Percentiles rank a stretch among this genome's conserved stretches.
phyloP scores from a whole-genome alignment of 2,113 vertebrate species.

The Ramphastos sulfuratus region DNA sequence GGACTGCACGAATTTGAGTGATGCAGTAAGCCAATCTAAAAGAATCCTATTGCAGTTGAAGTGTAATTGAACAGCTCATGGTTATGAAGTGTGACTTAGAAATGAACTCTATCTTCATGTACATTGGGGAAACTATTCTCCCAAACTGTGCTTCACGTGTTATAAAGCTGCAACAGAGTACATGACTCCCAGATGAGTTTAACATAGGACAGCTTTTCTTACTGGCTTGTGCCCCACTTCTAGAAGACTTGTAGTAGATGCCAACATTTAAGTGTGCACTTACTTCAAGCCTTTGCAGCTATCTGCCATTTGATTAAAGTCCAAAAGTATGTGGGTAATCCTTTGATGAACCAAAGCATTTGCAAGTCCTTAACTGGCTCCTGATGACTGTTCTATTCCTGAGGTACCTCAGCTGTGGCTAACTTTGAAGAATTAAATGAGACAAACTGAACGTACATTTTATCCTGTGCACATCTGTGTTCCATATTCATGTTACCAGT shows the following conservation, averaged over 20 bases:
- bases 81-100: slow-evolving; percentile 8
- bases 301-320: background rate
- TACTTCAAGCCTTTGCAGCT: background rate
- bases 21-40: background rate
- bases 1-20: background rate
- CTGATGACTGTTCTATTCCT: background rate
- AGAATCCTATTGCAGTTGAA: background rate
- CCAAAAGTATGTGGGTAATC: background rate
- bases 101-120: background rate
- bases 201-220: background rate
- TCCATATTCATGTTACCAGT: background rate
- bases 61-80: background rate
- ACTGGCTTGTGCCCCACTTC: background rate
- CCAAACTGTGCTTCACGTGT: accelerated
- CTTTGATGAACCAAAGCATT: background rate
- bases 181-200: background rate
- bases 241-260: background rate
- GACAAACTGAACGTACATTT: slow-evolving; percentile 15
- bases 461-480: slow-evolving; percentile 18
- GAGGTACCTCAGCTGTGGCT: background rate
- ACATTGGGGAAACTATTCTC: background rate
- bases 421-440: slow-evolving; percentile 15
- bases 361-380: background rate
- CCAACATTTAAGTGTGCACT: background rate
- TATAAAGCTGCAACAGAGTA: background rate